Evolutionary conservation across 2,888 invertebrate genomes (phyloP).

Genomic region (Heteromyza rotundicornis): DNA sequence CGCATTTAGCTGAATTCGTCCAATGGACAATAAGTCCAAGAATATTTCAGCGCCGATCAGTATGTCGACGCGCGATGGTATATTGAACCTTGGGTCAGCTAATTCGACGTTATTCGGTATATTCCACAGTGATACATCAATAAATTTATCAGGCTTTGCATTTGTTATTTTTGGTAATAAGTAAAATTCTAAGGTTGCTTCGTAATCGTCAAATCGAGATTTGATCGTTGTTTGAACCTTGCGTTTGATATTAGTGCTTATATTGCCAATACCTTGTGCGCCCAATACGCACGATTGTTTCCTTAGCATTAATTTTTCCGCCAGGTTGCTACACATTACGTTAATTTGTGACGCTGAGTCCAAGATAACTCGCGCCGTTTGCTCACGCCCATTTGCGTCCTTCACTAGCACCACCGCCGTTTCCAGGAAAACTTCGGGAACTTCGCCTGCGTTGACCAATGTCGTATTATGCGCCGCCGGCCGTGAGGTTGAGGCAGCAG

Average conservation of each 20-base stretch:
- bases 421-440: constrained; percentile 23
- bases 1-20: too few relatives aligned
- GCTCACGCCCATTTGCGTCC: constrained; percentile 15
- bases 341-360: constrained; percentile 27
- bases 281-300: constrained; percentile 5
- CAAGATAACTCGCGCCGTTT: constrained; percentile 18
- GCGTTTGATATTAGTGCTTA: constrained; percentile 9
- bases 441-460: too few relatives aligned
- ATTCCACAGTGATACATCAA: too few relatives aligned
- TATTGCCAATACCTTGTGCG: constrained; percentile 11
- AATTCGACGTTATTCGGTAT: too few relatives aligned
- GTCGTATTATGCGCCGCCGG: too few relatives aligned
- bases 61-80: too few relatives aligned
- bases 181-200: constrained; percentile 7
- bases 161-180: constrained; percentile 11
- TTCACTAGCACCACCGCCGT: constrained; percentile 14
- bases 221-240: too few relatives aligned
- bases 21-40: too few relatives aligned
- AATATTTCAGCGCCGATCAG: too few relatives aligned
- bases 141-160: constrained; percentile 11
- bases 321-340: constrained; percentile 20
- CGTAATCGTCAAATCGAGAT: constrained; percentile 13
- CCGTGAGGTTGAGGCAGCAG: too few relatives aligned
- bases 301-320: constrained; percentile 13
- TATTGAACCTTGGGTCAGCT: too few relatives aligned